Evolutionary conservation across 2,888 invertebrate genomes (phyloP).

Genomic region (Clusia tigrina): DNA sequence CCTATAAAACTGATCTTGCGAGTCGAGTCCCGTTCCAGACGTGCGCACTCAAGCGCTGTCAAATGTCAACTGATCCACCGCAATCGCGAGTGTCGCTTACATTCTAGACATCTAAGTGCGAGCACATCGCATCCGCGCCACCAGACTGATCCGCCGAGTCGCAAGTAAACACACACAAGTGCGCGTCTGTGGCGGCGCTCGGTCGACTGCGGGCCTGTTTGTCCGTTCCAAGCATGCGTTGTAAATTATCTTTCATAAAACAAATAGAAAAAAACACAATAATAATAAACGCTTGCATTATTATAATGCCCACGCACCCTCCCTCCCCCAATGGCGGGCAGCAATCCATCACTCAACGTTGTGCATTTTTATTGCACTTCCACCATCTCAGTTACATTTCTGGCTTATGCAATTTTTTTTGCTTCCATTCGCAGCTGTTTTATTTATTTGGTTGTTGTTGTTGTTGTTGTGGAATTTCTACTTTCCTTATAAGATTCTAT

Average conservation of each 20-base stretch:
- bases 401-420: neutral
- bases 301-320: neutral
- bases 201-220: neutral
- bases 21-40: constrained; percentile 27
- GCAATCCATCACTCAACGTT: no score
- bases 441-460: neutral
- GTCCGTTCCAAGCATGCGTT: neutral
- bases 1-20: neutral
- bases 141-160: neutral
- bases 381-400: neutral
- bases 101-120: constrained; percentile 25
- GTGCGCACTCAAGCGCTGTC: constrained; percentile 56
- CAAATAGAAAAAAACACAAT: no score
- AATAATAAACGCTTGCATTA: constrained; percentile 5
- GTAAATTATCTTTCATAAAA: no score
- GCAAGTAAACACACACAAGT: neutral
- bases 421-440: neutral
- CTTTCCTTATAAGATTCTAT: no score
- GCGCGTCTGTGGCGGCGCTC: neutral
- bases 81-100: constrained; percentile 56
- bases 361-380: neutral
- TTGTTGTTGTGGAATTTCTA: neutral
- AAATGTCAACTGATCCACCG: constrained; percentile 65
- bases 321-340: no score
- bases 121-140: neutral